These are phyloP conservation scores for Phymanthus crucifer DNA, from an alignment of 92 coral and sea anemone genomes.

Conservation along the genomic window DNA sequence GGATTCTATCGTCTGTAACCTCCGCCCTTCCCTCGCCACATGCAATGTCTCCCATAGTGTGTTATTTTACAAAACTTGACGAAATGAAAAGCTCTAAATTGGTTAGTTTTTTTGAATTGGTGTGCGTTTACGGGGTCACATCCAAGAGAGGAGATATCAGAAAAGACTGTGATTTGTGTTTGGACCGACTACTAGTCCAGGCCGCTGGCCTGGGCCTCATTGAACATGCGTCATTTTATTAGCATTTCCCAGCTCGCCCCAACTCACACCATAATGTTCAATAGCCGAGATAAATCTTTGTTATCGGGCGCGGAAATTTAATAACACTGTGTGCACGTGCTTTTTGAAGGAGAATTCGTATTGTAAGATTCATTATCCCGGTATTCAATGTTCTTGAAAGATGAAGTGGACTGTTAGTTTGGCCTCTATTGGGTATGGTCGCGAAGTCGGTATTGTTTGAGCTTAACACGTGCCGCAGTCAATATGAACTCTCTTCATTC, in stretches of 20 bases:
- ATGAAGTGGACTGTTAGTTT: constrained; percentile 37
- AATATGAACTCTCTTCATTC: not conserved
- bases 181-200: not conserved
- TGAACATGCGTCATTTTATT: constrained; percentile 34
- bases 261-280: constrained; percentile 35
- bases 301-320: constrained; percentile 50
- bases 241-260: constrained; percentile 8
- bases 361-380: constrained; percentile 62
- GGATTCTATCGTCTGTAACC: not conserved
- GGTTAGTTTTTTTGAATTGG: constrained; percentile 22
- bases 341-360: constrained; percentile 66
- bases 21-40: constrained; percentile 21
- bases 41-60: constrained; percentile 41
- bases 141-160: constrained; percentile 45
- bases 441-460: constrained; percentile 35
- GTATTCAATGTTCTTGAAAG: constrained; percentile 34
- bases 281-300: constrained; percentile 57
- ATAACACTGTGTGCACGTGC: constrained; percentile 75
- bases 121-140: constrained; percentile 15
- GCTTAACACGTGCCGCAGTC: constrained; percentile 24
- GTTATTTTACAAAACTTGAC: constrained; percentile 77
- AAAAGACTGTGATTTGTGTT: constrained; percentile 32
- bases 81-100: constrained; percentile 54
- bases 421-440: constrained; percentile 35
- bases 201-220: constrained; percentile 13